Evolutionary conservation across 2,888 invertebrate species (phyloP).

Genomic region (Stenotaenia linearis): DNA sequence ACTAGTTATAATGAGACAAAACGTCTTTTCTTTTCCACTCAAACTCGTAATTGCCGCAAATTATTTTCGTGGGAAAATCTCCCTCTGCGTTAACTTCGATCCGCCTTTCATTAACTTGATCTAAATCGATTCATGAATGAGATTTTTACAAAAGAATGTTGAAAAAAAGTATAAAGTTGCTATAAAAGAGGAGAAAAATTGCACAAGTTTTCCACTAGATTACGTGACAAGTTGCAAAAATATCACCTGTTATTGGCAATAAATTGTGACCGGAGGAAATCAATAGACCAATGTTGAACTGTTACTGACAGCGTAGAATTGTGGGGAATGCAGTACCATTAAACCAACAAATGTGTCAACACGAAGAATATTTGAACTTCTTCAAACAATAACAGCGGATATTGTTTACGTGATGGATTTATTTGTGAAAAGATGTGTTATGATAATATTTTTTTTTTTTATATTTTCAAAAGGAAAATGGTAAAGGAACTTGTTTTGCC

Average conservation of each 20-base stretch:
- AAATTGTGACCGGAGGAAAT: neutral
- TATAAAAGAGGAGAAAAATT: neutral
- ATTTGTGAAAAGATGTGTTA: no score
- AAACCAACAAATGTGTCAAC: neutral
- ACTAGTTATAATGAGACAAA: no score
- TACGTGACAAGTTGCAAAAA: neutral
- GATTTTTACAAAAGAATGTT: neutral
- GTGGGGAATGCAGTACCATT: neutral
- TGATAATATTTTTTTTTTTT: no score
- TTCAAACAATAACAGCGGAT: neutral
- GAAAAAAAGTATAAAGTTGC: neutral
- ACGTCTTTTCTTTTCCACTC: no score
- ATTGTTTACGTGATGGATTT: neutral
- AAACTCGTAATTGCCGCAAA: no score
- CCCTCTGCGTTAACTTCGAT: neutral
- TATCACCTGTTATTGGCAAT: neutral
- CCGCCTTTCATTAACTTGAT: neutral
- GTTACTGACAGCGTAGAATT: neutral
- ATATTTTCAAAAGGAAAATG: no score
- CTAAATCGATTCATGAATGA: neutral
- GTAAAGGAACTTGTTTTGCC: no score
- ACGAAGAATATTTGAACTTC: neutral
- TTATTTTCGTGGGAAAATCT: no score
- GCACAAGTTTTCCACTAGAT: neutral
- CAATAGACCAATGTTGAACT: neutral